Evolutionary conservation across 2,797 vertebrate species (phyloP).

Genomic region (Potorous gilbertii): DNA sequence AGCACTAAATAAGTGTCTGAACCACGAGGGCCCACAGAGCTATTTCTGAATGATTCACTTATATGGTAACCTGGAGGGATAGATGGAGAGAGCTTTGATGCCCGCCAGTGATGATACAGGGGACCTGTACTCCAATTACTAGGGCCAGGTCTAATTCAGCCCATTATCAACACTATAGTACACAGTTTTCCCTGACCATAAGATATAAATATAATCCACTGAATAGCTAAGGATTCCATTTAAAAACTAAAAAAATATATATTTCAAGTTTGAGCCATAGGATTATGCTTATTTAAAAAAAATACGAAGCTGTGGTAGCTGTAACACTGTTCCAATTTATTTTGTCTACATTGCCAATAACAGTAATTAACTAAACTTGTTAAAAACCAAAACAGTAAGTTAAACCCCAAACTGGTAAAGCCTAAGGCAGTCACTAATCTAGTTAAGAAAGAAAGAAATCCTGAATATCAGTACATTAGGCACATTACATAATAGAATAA

Average conservation of each 20-base stretch:
- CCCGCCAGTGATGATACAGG: not conserved
- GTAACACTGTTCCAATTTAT: not conserved
- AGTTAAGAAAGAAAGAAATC: constrained; percentile 32
- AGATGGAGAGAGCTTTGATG: not conserved
- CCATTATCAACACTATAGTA: not conserved
- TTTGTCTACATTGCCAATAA: not conserved
- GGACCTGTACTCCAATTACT: not conserved
- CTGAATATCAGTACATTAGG: not conserved
- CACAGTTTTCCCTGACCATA: not conserved
- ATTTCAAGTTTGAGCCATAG: not conserved
- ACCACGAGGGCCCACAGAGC: not conserved
- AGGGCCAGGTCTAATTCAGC: not conserved
- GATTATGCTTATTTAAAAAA: not conserved
- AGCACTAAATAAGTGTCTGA: not conserved
- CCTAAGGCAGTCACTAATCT: not conserved
- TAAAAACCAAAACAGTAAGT: not conserved
- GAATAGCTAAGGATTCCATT: not conserved
- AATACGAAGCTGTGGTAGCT: not conserved
- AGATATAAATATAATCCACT: not conserved
- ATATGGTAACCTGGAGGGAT: not conserved
- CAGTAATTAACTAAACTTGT: not conserved
- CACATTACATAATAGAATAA: not conserved
- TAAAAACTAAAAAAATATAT: not conserved
- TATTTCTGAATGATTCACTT: not conserved
- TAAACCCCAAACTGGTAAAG: not conserved